phyloP scores from a whole-genome alignment of 2,113 vertebrate species.

The Todiramphus chloris region DNA sequence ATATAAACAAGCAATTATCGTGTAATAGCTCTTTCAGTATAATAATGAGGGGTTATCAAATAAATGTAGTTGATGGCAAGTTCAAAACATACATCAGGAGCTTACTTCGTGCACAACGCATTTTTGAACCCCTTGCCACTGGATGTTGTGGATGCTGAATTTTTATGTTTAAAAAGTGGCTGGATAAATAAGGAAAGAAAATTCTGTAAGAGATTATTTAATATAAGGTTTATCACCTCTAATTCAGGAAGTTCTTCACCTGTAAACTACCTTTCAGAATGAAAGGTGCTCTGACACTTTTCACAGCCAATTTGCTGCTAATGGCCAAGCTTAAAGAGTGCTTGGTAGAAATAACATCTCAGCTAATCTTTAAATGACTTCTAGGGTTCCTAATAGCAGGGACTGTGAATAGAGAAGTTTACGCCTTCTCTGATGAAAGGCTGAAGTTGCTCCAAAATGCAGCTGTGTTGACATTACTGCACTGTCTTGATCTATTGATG shows the following conservation, averaged over 20 bases:
- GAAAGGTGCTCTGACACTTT: neutral
- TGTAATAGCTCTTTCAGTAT: neutral
- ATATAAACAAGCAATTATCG: neutral
- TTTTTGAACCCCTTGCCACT: neutral
- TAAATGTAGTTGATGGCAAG: neutral
- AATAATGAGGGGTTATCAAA: neutral
- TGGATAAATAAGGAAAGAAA: neutral
- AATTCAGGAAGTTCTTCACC: neutral
- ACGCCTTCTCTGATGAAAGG: neutral
- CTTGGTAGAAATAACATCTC: slow-evolving; percentile 35
- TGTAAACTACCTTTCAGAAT: neutral
- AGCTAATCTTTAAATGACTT: slow-evolving; percentile 36
- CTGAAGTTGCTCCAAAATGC: neutral
- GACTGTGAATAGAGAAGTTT: neutral
- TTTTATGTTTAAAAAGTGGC: neutral
- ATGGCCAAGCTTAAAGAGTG: neutral
- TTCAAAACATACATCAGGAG: neutral
- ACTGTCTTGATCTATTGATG: neutral
- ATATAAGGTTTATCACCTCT: neutral
- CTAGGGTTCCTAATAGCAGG: neutral
- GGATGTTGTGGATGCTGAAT: neutral
- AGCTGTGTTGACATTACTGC: neutral
- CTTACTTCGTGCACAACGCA: neutral
- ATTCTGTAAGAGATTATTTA: neutral
- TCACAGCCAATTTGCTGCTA: slow-evolving; percentile 36